A percentile compares a stretch with the other conserved stretches of the same genome.
These are phyloP conservation scores for Archocentrus centrarchus DNA, from an alignment of 2,113 vertebrate genomes.

Conservation along the genomic window DNA sequence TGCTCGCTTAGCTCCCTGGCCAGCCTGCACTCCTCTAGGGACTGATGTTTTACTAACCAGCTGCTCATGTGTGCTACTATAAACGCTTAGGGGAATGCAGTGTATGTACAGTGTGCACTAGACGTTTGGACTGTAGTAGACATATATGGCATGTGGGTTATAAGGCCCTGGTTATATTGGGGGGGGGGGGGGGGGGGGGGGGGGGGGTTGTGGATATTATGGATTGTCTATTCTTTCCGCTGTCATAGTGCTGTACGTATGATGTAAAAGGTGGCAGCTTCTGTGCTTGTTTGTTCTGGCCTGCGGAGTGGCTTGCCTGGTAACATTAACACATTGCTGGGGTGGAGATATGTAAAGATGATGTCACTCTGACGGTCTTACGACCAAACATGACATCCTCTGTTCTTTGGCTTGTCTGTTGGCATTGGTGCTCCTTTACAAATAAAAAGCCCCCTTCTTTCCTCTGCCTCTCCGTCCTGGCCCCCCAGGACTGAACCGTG, in stretches of 20 bases:
- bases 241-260: constrained; percentile 77
- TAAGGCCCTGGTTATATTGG: constrained; percentile 60
- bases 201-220: constrained; percentile 74
- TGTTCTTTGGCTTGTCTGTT: constrained; percentile 54
- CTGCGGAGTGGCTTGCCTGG: constrained; percentile 63
- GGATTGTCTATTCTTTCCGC: constrained; percentile 79
- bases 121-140: constrained; percentile 78
- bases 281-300: constrained; percentile 53
- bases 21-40: constrained; percentile 76
- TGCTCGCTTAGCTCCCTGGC: constrained; percentile 79
- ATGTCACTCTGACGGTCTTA: constrained; percentile 51
- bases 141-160: constrained; percentile 79
- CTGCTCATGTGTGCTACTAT: constrained; percentile 83
- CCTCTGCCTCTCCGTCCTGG: constrained; percentile 53
- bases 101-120: constrained; percentile 77
- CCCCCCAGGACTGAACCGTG: constrained; percentile 62
- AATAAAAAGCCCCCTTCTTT: constrained; percentile 10
- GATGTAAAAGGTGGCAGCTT: constrained; percentile 72
- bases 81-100: constrained; percentile 80
- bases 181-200: constrained; percentile 46
- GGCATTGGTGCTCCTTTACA: constrained; percentile 73
- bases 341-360: constrained; percentile 52
- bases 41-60: constrained; percentile 79
- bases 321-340: constrained; percentile 51
- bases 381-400: constrained; percentile 53